These are phyloP conservation scores for Anguilla obscura DNA, from an alignment of 2,797 vertebrate genomes.

Conservation along the genomic window DNA sequence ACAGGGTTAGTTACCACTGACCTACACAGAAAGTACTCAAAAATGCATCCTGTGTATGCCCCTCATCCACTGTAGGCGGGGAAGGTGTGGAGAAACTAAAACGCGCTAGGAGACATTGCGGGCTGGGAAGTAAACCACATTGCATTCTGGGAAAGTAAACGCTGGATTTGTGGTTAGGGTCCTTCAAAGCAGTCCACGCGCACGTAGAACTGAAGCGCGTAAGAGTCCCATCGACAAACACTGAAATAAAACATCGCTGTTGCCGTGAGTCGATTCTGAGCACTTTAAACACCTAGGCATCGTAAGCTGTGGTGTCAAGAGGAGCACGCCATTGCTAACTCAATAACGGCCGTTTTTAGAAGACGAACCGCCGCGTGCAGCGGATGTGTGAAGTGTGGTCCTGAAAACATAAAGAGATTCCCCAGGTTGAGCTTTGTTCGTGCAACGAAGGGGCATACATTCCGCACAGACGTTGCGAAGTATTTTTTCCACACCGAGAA, in stretches of 20 bases:
- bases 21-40: not conserved
- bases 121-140: not conserved
- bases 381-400: not conserved
- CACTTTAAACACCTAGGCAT: not conserved
- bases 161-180: constrained; percentile 7
- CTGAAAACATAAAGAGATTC: not conserved
- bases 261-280: not conserved
- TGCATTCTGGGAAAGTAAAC: constrained; percentile 46
- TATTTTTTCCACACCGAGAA: no score
- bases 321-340: not conserved
- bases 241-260: not conserved
- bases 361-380: not conserved
- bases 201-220: not conserved
- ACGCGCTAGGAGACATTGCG: not conserved
- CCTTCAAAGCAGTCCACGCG: no score
- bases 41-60: not conserved
- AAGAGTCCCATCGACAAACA: not conserved
- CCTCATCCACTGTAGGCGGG: not conserved
- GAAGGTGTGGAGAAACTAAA: not conserved
- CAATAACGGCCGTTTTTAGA: not conserved
- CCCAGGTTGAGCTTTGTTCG: no score
- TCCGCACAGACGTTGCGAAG: no score
- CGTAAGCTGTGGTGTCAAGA: not conserved
- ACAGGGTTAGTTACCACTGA: not conserved
- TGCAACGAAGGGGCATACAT: no score